Evolutionary conservation across 2,888 invertebrate species (phyloP).

Genomic region (Dasypolia templi): DNA sequence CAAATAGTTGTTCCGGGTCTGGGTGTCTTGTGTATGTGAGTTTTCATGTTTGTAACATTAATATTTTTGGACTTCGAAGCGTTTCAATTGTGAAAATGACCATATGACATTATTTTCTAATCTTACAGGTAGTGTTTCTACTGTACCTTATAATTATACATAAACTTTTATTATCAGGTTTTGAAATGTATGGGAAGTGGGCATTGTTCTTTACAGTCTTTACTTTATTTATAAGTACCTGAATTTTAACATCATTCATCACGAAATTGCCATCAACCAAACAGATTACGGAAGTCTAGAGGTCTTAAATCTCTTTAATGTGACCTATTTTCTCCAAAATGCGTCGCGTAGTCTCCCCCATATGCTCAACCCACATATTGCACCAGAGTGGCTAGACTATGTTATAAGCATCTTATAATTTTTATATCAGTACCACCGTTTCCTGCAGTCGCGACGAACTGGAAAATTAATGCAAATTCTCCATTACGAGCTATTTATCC

Average conservation of each 20-base stretch:
- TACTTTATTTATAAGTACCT: constrained; percentile 26
- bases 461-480: constrained; percentile 77
- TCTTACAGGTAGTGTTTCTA: too few relatives aligned
- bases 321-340: constrained; percentile 54
- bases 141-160: too few relatives aligned
- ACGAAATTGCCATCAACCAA: constrained; percentile 36
- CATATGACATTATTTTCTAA: too few relatives aligned
- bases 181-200: too few relatives aligned
- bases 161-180: too few relatives aligned
- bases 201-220: neutral
- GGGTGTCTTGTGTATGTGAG: too few relatives aligned
- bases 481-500: constrained; percentile 73
- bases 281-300: constrained; percentile 35
- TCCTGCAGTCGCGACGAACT: constrained; percentile 55
- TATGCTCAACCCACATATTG: constrained; percentile 31
- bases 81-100: too few relatives aligned
- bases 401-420: constrained; percentile 68
- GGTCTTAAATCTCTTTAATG: constrained; percentile 53
- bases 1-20: too few relatives aligned
- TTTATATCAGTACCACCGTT: constrained; percentile 57
- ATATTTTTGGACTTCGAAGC: too few relatives aligned
- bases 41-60: too few relatives aligned
- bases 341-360: constrained; percentile 15
- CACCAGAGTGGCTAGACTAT: constrained; percentile 30
- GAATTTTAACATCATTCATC: constrained; percentile 36